These are phyloP conservation scores for Eutolmus rufibarbis DNA, from an alignment of 2,888 invertebrate species.

Conservation along the genomic window DNA sequence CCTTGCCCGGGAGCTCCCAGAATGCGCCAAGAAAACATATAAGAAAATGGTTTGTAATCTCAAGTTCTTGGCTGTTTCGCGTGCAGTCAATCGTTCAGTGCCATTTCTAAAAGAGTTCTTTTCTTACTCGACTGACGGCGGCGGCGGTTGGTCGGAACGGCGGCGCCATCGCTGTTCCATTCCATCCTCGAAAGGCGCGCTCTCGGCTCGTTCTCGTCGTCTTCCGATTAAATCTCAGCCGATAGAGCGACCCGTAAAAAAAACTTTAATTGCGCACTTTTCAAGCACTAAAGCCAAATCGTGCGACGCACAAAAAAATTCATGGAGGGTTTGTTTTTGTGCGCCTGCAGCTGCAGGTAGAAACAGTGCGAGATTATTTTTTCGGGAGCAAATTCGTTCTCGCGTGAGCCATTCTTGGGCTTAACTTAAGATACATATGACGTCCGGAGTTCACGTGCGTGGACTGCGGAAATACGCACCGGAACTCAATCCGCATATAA, in stretches of 20 bases:
- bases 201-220: neutral
- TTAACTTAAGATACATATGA: neutral
- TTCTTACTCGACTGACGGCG: neutral
- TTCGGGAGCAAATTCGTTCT: neutral
- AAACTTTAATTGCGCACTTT: neutral
- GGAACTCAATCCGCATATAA: neutral
- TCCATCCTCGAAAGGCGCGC: neutral
- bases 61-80: neutral
- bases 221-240: neutral
- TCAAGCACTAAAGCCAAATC: neutral
- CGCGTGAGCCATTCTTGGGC: neutral
- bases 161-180: neutral
- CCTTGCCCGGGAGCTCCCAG: neutral
- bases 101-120: neutral
- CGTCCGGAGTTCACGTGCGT: neutral
- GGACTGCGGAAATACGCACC: neutral
- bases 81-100: neutral
- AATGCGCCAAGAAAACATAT: neutral
- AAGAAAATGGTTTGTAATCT: neutral
- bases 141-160: neutral
- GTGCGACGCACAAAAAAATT: neutral
- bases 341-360: neutral
- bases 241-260: neutral
- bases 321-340: neutral
- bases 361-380: neutral